Base-by-base conservation (phyloP, 2,888 invertebrate species). In the Teleiodes luculella region DNA sequence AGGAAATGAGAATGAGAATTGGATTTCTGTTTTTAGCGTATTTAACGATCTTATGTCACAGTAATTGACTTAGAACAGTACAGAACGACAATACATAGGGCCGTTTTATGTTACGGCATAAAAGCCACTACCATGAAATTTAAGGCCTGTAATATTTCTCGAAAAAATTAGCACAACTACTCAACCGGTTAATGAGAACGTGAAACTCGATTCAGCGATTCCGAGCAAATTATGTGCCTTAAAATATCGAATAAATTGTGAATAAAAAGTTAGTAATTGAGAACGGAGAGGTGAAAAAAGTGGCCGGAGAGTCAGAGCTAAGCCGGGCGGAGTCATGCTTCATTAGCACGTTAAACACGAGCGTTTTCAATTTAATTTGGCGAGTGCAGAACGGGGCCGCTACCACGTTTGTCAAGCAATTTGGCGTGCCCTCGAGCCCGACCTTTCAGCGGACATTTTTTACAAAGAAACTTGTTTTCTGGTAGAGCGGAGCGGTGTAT, bases 161-260 rank as follows among this genome's bases (percentile, higher is more conserved):
- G 76, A 81, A 84, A 86, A 87, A 87, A 84, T 83, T 82, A 83
- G 84, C 83, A 74, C 85, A 83, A 76, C 84, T 80, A 85, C 74
- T 86, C 82, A 80, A 86, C 71, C 88, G 86, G 68, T 79, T 86
- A 87, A 88, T 86, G 78, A 82, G 83, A 86, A 83, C 85, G 80
- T 77, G 85, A 85, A 86, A 85, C 79, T 73, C 78, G 80, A 85
- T 72, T 69, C 79, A 71, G 66, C 67, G 68, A 78, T 78, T 75
- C 71, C 70, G 78, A 76, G 78, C 77, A 81, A 84, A 83, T 81
- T 80, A 81, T 83, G 73, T 72, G 73, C 77, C 77, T 80, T 79
- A 74, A 83, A 83, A 81, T 80, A 80, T 76, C 76, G 72, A 75
- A 78, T 79, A 79, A 83, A 73, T 72, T 66, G 65, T 66, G 69